A percentile compares a stretch with the other conserved stretches of the same genome.
These are phyloP conservation scores for Scaptomyza graminum DNA, from an alignment of 1,140 invertebrate species.

Conservation along the genomic window DNA sequence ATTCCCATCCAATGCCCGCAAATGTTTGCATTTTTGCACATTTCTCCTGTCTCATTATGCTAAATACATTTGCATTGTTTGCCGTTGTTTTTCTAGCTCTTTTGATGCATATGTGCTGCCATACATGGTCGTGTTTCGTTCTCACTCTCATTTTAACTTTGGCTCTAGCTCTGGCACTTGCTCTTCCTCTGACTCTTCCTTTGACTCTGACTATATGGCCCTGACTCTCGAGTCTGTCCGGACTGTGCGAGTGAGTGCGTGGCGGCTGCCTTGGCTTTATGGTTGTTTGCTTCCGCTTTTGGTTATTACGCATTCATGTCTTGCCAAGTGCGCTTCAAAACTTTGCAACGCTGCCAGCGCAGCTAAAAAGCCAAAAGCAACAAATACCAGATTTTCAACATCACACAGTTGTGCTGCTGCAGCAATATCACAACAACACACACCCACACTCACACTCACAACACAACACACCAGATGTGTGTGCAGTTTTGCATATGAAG, in stretches of 20 bases:
- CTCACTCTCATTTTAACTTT: slow-evolving; percentile 1
- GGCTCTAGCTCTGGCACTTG: background rate
- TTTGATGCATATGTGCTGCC: slow-evolving; percentile 79
- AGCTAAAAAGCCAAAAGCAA: slow-evolving; percentile 75
- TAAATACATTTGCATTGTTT: slow-evolving; percentile 82
- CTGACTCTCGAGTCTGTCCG: slow-evolving; percentile 12
- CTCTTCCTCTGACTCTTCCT: background rate
- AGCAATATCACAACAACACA: slow-evolving; percentile 18
- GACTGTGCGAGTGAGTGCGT: slow-evolving; percentile 37
- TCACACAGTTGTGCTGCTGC: slow-evolving; percentile 35
- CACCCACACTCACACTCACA: too few species aligned
- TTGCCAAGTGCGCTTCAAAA: slow-evolving; percentile 80
- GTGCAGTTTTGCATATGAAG: slow-evolving; percentile 77
- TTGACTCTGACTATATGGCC: slow-evolving; percentile 10
- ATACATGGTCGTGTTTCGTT: slow-evolving; percentile 16
- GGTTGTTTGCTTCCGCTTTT: slow-evolving; percentile 80
- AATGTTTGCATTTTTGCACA: slow-evolving; percentile 82
- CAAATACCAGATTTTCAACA: slow-evolving; percentile 76
- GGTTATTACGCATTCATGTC: slow-evolving; percentile 81
- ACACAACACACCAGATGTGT: slow-evolving; percentile 14
- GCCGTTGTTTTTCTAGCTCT: slow-evolving; percentile 81
- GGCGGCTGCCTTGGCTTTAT: slow-evolving; percentile 66
- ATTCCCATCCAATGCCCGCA: slow-evolving; percentile 51
- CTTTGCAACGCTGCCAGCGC: slow-evolving; percentile 49
- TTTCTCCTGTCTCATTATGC: slow-evolving; percentile 82